Evolutionary conservation across 2,888 invertebrate genomes (phyloP).

Genomic region (Laspeyria flexula): DNA sequence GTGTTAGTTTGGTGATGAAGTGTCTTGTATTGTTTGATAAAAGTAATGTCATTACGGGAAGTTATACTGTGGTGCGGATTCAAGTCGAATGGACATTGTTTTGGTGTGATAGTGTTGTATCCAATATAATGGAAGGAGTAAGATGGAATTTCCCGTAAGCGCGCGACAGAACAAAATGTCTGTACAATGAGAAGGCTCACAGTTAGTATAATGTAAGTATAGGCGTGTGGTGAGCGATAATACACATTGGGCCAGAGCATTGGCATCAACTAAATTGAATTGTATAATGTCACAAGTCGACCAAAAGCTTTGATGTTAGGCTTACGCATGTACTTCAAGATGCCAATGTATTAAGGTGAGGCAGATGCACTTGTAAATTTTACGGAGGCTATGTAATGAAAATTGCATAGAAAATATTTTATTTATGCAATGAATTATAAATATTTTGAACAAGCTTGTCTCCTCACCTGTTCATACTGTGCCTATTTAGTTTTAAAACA

Average conservation of each 20-base stretch:
- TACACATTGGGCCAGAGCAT: constrained; percentile 50
- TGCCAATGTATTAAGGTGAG: constrained; percentile 59
- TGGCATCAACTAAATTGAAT: constrained; percentile 65
- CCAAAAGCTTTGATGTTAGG: constrained; percentile 62
- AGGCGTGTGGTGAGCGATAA: constrained; percentile 61
- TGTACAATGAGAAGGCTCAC: constrained; percentile 64
- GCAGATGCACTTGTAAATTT: constrained; percentile 63
- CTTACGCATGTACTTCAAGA: constrained; percentile 62
- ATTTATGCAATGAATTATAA: constrained; percentile 72
- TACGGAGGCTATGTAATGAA: constrained; percentile 64
- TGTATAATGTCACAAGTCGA: constrained; percentile 66
- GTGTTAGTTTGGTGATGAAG: constrained; percentile 76
- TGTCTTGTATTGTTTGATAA: constrained; percentile 68
- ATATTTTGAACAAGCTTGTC: constrained; percentile 73
- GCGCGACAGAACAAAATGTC: constrained; percentile 60
- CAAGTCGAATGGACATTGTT: constrained; percentile 77
- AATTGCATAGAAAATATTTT: constrained; percentile 71
- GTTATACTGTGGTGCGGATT: constrained; percentile 63
- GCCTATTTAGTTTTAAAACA: constrained; percentile 73
- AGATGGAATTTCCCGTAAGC: constrained; percentile 77
- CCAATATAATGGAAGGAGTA: constrained; percentile 81
- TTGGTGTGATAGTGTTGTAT: constrained; percentile 85
- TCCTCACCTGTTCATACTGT: constrained; percentile 72
- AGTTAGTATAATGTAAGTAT: constrained; percentile 68
- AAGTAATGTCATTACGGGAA: constrained; percentile 70